Evolutionary conservation across 2,888 invertebrate genomes (phyloP), one percentile per base, ranked within the genome.

Genomic region (Caenorhabditis imperialis): DNA sequence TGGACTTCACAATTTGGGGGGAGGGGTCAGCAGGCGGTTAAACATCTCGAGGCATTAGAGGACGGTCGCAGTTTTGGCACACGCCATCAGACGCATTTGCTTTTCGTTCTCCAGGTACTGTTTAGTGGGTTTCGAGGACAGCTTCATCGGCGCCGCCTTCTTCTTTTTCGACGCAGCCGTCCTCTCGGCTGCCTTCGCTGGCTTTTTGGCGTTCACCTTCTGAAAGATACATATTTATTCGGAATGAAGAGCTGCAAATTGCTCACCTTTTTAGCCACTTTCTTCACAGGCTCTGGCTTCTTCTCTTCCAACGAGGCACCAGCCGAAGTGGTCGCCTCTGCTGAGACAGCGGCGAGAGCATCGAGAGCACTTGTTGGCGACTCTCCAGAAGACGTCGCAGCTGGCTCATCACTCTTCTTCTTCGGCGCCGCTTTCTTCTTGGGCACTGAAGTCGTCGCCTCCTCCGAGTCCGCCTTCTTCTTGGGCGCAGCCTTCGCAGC

Each of bases 81-180:
- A 78, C 3, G 79, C 81, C 54, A 81, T 63, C n/a, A 81, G 67
- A 27, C 65, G 65, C 65, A 65, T 65, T 35, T 65, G 65, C 22
- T 65, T 65, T 50, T 65, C 65, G 47, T 65, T 65, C 16, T 65
- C 65, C 57, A 65, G 23, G 44, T 65, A 65, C 18, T 65, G 65
- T 25, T 65, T 65, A 8, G 65, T 57, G 35, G 65, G 65, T 25
- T 65, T 65, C n/a, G 65, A 18, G 1, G 65, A 65, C 14, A 65
- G 40, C 42, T 65, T 65, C 27, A 45, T 20, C 18, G 18, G 23
- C 3, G 30, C 16, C 44, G 65, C 23, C 40, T 65, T 65, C 57
- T 65, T 65, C 44, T 65, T 65, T 40, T 65, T 65, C 20, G 48
- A 22, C n/a, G 65, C 27, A 20, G 18, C 51, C 2, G 62, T 12